These are phyloP conservation scores for Microctenopoma steveboyesi DNA, from an alignment of 2,797 vertebrate species.

Conservation along the genomic window DNA sequence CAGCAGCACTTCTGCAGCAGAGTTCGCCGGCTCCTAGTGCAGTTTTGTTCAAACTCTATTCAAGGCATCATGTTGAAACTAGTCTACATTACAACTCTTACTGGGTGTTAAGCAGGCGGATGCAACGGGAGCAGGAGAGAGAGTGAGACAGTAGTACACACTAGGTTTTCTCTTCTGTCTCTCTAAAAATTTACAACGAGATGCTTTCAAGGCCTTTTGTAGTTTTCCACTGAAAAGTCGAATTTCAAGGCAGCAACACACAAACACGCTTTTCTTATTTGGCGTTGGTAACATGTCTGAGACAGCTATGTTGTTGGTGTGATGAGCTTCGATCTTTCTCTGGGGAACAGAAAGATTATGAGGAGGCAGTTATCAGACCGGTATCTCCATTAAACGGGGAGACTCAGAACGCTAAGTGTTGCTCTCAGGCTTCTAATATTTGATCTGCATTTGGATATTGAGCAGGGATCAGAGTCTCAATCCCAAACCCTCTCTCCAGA, in stretches of 20 bases:
- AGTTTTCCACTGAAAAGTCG: slow-evolving; percentile 86
- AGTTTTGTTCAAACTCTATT: slow-evolving; percentile 60
- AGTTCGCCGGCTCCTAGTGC: slow-evolving; percentile 41
- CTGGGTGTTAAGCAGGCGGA: slow-evolving; percentile 55
- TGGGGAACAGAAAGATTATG: background rate
- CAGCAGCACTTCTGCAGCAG: slow-evolving; percentile 46
- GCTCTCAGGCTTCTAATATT: background rate
- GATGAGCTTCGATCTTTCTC: background rate
- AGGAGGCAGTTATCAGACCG: background rate
- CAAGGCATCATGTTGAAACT: slow-evolving; percentile 66
- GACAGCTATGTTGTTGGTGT: background rate
- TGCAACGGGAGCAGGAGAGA: slow-evolving; percentile 36
- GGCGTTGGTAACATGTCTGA: background rate
- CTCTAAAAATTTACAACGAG: slow-evolving; percentile 75
- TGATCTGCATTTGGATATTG: slow-evolving; percentile 39
- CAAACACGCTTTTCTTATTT: background rate
- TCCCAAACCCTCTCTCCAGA: slow-evolving; percentile 46
- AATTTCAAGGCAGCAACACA: slow-evolving; percentile 77
- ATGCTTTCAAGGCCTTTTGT: slow-evolving; percentile 77
- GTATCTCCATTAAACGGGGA: slow-evolving; percentile 7
- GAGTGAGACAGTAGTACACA: background rate
- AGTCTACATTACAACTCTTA: slow-evolving; percentile 46
- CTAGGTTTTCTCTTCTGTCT: slow-evolving; percentile 66
- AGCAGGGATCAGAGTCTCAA: slow-evolving; percentile 35
- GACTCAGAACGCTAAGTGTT: slow-evolving; percentile 1